Evolutionary conservation across 35 echinoderm and acorn worm species (phyloP).

Genomic region (Hemicentrotus pulcherrimus): DNA sequence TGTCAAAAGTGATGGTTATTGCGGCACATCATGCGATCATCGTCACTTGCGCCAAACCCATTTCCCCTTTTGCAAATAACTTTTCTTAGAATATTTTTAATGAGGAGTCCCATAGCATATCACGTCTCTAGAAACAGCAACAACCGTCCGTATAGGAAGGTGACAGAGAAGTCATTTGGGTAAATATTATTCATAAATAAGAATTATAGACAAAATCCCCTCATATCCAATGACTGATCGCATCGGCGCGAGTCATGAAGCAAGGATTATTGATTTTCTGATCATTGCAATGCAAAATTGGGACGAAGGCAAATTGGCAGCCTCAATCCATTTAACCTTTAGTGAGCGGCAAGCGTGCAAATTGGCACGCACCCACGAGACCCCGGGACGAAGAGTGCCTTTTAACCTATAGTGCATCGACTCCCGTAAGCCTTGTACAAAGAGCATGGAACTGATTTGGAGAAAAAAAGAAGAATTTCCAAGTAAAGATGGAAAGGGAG

Average conservation of each 20-base stretch:
- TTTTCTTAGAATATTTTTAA: not conserved
- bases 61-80: not conserved
- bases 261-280: constrained; percentile 6
- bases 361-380: not conserved
- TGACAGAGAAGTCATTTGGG: not conserved
- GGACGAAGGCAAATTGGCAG: constrained; percentile 14
- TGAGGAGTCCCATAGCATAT: not conserved
- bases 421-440: not conserved
- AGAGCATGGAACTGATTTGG: not conserved
- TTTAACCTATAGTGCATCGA: constrained; percentile 2
- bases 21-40: not conserved
- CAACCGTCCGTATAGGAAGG: not conserved
- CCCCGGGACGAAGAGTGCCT: not conserved
- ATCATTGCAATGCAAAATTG: not conserved
- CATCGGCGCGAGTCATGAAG: not conserved
- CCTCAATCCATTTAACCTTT: constrained; percentile 18
- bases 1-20: not conserved
- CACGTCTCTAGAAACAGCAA: not conserved
- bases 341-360: not conserved
- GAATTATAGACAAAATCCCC: not conserved
- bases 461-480: not conserved
- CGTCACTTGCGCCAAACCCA: not conserved
- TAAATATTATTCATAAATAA: not conserved
- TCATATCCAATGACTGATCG: not conserved
- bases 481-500: not conserved